These are phyloP conservation scores for Trididemnum miniatum DNA, from an alignment of 23 tunicate genomes.

Conservation along the genomic window DNA sequence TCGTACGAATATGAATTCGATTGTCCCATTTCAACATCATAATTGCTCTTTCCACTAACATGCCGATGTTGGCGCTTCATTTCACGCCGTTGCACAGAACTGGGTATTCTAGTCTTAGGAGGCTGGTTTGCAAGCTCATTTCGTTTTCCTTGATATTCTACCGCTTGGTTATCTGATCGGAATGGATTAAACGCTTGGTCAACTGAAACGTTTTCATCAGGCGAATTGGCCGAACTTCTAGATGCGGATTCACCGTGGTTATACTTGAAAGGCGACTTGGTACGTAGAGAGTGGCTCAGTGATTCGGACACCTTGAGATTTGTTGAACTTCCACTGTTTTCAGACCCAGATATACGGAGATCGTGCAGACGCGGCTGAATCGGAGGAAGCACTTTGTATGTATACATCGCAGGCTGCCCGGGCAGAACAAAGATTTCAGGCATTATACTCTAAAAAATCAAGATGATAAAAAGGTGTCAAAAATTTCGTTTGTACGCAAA, in stretches of 20 bases:
- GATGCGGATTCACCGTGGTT: background rate
- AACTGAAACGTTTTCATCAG: background rate
- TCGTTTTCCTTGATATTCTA: background rate
- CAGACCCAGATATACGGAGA: slow-evolving; percentile 5
- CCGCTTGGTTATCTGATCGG: background rate
- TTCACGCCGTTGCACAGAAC: slow-evolving; percentile 9
- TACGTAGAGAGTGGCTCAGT: background rate
- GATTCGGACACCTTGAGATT: background rate
- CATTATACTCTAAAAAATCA: slow-evolving; percentile 71
- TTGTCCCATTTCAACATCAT: background rate
- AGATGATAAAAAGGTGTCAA: no score
- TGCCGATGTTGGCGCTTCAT: slow-evolving; percentile 47
- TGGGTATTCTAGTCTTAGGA: slow-evolving; percentile 6
- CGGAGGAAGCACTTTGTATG: slow-evolving; percentile 55
- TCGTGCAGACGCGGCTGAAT: slow-evolving; percentile 49
- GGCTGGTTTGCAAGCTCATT: background rate
- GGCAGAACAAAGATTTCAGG: slow-evolving; percentile 81
- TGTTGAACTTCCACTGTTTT: background rate
- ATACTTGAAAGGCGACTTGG: slow-evolving; percentile 2
- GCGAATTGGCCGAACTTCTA: background rate
- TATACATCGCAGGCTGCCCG: slow-evolving; percentile 67
- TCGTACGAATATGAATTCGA: slow-evolving; percentile 4
- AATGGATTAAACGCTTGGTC: background rate
- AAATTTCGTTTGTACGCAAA: background rate
- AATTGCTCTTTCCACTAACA: slow-evolving; percentile 51